Percentiles rank a stretch among this genome's conserved stretches.
phyloP scores from a whole-genome alignment of 2,888 invertebrate species.

The Clepsis dumicolana region DNA sequence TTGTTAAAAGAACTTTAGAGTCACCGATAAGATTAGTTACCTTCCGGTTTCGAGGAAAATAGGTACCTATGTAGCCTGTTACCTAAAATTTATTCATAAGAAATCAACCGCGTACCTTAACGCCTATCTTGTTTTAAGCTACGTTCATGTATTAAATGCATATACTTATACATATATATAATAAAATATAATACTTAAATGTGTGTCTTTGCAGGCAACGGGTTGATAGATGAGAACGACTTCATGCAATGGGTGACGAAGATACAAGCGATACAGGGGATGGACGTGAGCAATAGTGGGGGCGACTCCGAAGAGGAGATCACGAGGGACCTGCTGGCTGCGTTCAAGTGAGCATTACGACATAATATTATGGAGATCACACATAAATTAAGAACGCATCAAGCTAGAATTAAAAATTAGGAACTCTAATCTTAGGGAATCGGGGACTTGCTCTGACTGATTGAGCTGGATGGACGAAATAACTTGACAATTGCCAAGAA shows the following conservation, averaged over 20 bases:
- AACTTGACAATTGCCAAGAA: no score
- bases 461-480: no score
- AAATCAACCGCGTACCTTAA: no score
- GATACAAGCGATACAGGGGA: constrained; percentile 89
- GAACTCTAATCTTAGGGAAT: no score
- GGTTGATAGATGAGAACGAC: constrained; percentile 91
- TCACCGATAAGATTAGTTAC: not conserved
- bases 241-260: constrained; percentile 92
- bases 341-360: constrained; percentile 87
- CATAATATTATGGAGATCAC: not conserved
- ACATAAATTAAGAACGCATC: no score
- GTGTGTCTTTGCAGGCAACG: constrained; percentile 87
- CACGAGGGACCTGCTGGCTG: constrained; percentile 93
- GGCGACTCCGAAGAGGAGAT: constrained; percentile 88
- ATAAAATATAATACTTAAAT: not conserved
- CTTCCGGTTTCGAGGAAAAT: no score
- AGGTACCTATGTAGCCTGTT: no score
- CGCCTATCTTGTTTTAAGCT: not conserved
- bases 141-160: no score
- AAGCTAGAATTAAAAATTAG: no score
- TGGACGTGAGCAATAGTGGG: constrained; percentile 82
- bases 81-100: no score
- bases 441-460: no score
- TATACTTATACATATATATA: no score
- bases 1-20: not conserved